phyloP scores from a whole-genome alignment of 2,888 invertebrate genomes.

The Heliconius sara region DNA sequence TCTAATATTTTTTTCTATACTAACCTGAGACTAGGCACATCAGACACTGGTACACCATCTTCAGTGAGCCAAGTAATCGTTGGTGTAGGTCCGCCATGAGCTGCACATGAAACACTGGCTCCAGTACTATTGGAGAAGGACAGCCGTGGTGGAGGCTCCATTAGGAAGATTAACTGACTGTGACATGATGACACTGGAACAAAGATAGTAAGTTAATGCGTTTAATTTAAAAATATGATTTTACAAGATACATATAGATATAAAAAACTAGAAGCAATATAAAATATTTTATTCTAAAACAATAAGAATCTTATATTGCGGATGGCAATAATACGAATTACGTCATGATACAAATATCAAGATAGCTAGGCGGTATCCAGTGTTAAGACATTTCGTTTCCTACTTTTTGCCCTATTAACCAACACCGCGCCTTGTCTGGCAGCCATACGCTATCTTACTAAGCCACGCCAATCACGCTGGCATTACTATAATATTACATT shows the following conservation, averaged over 20 bases:
- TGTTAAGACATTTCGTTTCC: not conserved
- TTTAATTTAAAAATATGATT: not conserved
- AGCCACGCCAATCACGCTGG: no score
- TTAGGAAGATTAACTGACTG: constrained; percentile 84
- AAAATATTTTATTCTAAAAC: no score
- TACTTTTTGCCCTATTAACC: no score
- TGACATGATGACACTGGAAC: constrained; percentile 57
- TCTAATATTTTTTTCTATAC: not conserved
- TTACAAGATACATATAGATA: no score
- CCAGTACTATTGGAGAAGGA: constrained; percentile 91
- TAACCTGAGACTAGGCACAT: constrained; percentile 89
- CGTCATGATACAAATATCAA: no score
- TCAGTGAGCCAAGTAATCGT: constrained; percentile 90
- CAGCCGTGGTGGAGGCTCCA: constrained; percentile 90
- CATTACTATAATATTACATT: not conserved
- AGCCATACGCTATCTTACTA: not conserved
- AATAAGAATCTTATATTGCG: no score
- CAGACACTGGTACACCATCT: constrained; percentile 88
- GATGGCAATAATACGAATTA: no score
- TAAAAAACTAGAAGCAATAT: no score
- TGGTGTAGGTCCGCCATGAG: constrained; percentile 89
- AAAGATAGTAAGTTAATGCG: constrained; percentile 22
- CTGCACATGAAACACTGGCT: constrained; percentile 89
- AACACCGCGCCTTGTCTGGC: not conserved
- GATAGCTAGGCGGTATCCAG: not conserved